Conservation (phyloP, 2,113 vertebrate genomes). For the rabbit (Oryctolagus cuniculus) region DNA sequence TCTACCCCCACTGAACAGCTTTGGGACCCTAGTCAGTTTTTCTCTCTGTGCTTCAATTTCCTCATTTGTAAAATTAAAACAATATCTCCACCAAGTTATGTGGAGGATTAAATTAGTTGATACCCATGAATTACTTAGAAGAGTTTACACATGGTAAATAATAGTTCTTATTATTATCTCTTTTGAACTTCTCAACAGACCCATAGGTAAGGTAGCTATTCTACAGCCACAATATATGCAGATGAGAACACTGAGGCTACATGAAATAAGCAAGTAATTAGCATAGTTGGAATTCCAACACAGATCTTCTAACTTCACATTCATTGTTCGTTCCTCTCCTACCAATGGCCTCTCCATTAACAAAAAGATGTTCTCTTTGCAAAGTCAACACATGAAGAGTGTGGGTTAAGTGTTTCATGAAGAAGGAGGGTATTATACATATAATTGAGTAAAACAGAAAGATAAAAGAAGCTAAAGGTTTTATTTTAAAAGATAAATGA, state of each 20-base stretch:
- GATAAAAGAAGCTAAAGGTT: constrained; percentile 75
- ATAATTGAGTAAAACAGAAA: constrained; percentile 62
- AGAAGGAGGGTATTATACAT: constrained; percentile 40
- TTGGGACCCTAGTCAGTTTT: not conserved
- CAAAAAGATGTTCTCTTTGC: not conserved
- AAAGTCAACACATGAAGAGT: constrained; percentile 56
- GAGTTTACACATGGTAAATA: not conserved
- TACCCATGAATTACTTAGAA: not conserved
- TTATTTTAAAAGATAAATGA: constrained; percentile 76
- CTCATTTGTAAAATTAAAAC: not conserved
- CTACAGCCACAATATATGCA: not conserved
- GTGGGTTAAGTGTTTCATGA: constrained; percentile 68
- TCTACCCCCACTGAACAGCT: not conserved
- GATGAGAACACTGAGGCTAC: not conserved
- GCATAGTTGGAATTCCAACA: not conserved
- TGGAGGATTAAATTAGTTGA: not conserved
- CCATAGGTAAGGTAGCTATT: not conserved
- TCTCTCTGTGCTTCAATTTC: not conserved
- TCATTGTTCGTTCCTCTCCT: not conserved
- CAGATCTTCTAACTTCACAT: not conserved
- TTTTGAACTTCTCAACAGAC: not conserved
- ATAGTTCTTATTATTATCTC: not conserved
- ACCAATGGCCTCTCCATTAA: not conserved
- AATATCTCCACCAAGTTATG: not conserved
- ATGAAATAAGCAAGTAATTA: constrained; percentile 16